Base-by-base conservation (phyloP, 2,113 vertebrate species). In the Hippocampus abdominalis region DNA sequence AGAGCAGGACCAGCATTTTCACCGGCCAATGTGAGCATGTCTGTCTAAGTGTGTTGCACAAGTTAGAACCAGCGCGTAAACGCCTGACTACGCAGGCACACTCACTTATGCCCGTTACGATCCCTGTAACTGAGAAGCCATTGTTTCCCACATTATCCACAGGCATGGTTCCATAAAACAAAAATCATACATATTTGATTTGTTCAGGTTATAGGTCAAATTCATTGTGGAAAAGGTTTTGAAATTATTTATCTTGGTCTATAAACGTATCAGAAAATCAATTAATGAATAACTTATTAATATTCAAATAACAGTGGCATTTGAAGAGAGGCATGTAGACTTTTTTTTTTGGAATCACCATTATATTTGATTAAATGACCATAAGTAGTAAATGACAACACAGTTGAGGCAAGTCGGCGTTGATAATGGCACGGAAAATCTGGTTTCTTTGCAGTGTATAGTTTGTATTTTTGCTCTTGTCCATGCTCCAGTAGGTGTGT, bases 401-500 rank as follows among this genome's bases (percentile, higher is more conserved):
- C 20, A 21, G 18, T 51, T 20, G 20, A 7, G 21, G 20, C 51
- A 23, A 23, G 21, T 23, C 51, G 4, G 32, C 32, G 32, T 36
- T 54, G 8, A 54, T 54, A n/a, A 54, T 46, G 39, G 16, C 63
- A 54, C 18, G 3, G 42, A 63, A 56, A 61, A 69, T 48, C 11
- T 53, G 25, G 13, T 42, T 66, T 54, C 15, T 18, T 60, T 36
- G 27, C 16, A 25, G 23, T 44, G 12, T 44, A 21, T 79, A 12
- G 4, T 2, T 12, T 11, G 48, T 29, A n/a, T 61, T 73, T 69
- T 73, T 71, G 56, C 62, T 64, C 54, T 66, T 70, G 57, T 75
- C 59, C 68, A 78, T 46, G 40, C 75, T 76, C 75, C 66, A 84
- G 76, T 72, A 76, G 65, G 74, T 67, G 80, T 73, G 78, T 79